These are phyloP conservation scores for Oligia latruncula DNA, from an alignment of 2,888 invertebrate species.

Conservation along the genomic window DNA sequence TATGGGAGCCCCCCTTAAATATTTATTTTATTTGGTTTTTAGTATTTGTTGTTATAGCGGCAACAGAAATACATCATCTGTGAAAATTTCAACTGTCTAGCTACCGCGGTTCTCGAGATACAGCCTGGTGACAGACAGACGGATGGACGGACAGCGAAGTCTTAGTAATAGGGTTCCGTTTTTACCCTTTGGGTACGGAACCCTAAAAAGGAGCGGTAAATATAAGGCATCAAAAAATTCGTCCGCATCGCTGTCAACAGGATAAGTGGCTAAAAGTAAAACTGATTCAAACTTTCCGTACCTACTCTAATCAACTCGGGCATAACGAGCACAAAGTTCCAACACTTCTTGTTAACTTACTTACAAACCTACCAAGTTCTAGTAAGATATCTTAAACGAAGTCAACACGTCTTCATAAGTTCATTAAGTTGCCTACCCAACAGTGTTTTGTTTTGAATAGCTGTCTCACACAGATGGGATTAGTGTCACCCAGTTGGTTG, in stretches of 20 bases:
- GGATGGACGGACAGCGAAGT: too few species aligned
- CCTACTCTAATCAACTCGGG: not conserved
- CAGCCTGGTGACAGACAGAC: too few species aligned
- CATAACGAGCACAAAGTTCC: conserved; percentile 6
- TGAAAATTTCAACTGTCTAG: too few species aligned
- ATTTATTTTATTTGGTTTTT: too few species aligned
- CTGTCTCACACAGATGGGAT: conserved; percentile 31
- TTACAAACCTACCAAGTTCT: not conserved
- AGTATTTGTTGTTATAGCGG: too few species aligned
- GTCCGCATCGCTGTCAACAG: not conserved
- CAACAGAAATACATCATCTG: too few species aligned
- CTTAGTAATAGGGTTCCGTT: too few species aligned
- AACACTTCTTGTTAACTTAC: not conserved
- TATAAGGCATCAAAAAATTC: not conserved
- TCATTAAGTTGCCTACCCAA: not conserved
- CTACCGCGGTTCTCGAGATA: too few species aligned
- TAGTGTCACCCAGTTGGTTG: not conserved
- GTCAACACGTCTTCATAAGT: conserved; percentile 4
- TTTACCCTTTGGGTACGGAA: too few species aligned
- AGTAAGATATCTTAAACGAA: not conserved
- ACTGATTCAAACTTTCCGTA: conserved; percentile 4
- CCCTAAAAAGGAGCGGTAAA: not conserved
- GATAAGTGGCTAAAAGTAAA: not conserved
- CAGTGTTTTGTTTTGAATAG: conserved; percentile 20
- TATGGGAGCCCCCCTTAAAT: too few species aligned